These are phyloP conservation scores for Bovichtus diacanthus DNA, from an alignment of 2,797 vertebrate species.

Conservation along the genomic window DNA sequence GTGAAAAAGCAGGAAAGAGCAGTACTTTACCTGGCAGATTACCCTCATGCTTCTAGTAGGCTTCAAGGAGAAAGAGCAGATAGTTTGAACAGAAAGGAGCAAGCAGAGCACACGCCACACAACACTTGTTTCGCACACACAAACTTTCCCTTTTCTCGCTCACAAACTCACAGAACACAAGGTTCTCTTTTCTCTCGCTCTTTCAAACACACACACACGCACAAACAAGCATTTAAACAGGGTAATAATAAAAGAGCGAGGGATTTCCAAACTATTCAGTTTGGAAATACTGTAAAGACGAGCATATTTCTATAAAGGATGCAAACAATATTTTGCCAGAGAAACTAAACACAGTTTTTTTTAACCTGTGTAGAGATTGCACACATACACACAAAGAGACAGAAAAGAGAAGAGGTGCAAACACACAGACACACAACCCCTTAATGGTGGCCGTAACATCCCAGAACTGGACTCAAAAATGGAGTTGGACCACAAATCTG, in stretches of 20 bases:
- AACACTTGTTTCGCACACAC: conserved; percentile 53
- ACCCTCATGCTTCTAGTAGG: conserved; percentile 99
- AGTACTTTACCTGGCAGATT: conserved; percentile 99
- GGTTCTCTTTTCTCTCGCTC: conserved; percentile 17
- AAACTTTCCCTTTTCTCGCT: conserved; percentile 4
- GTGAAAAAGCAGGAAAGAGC: conserved; percentile 87
- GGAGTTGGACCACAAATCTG: conserved; percentile 17
- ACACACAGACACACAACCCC: conserved; percentile 37
- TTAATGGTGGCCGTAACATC: conserved; percentile 36
- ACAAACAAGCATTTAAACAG: conserved; percentile 49
- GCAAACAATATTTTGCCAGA: conserved; percentile 59
- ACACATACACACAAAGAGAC: conserved; percentile 37
- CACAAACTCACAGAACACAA: conserved; percentile 30
- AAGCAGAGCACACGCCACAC: conserved; percentile 81
- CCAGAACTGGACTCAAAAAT: conserved; percentile 30
- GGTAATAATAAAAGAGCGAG: conserved; percentile 53
- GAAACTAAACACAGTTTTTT: conserved; percentile 48
- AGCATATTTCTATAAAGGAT: conserved; percentile 55
- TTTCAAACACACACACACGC: conserved; percentile 21
- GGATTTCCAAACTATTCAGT: conserved; percentile 77
- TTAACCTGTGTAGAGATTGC: conserved; percentile 48
- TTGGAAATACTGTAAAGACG: conserved; percentile 73
- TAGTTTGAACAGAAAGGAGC: conserved; percentile 92
- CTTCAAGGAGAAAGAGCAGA: conserved; percentile 97
- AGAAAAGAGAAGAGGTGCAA: conserved; percentile 22